These are phyloP conservation scores for Sinocyclocheilus maitianheensis DNA, from an alignment of 2,113 vertebrate species.

Conservation along the genomic window DNA sequence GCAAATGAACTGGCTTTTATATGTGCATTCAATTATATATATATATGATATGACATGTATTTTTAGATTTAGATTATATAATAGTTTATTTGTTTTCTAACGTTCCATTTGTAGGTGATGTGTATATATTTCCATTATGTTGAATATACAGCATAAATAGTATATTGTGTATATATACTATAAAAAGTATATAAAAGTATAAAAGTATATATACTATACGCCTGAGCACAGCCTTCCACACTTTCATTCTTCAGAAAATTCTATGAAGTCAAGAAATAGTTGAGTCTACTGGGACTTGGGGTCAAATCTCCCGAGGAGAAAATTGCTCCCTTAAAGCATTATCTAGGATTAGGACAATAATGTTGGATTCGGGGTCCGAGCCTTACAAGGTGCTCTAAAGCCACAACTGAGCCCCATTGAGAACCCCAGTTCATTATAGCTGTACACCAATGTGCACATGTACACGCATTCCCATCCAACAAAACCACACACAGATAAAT, in stretches of 20 bases:
- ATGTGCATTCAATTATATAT: too few relatives aligned
- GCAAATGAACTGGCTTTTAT: too few relatives aligned
- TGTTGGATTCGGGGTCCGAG: conserved; percentile 75
- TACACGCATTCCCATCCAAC: not conserved
- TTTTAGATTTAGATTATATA: too few relatives aligned
- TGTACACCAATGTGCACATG: conserved; percentile 9
- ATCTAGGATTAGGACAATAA: conserved; percentile 81
- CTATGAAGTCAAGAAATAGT: conserved; percentile 76
- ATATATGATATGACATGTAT: too few relatives aligned
- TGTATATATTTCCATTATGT: too few relatives aligned
- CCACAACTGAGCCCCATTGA: conserved; percentile 62
- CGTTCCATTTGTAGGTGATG: too few relatives aligned
- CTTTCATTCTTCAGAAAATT: conserved; percentile 75
- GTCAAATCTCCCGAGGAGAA: conserved; percentile 78
- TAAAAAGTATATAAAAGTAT: too few relatives aligned
- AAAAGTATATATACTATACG: too few relatives aligned
- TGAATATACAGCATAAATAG: too few relatives aligned
- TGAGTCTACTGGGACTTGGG: conserved; percentile 76
- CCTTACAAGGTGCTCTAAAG: conserved; percentile 71
- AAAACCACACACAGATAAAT: not conserved
- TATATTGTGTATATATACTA: too few relatives aligned
- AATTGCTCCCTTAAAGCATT: conserved; percentile 81
- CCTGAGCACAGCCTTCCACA: conserved; percentile 53
- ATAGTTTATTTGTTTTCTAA: too few relatives aligned
- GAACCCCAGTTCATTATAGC: conserved; percentile 70